phyloP scores from a whole-genome alignment of 2,888 invertebrate species.

The Dolomedes plantarius region DNA sequence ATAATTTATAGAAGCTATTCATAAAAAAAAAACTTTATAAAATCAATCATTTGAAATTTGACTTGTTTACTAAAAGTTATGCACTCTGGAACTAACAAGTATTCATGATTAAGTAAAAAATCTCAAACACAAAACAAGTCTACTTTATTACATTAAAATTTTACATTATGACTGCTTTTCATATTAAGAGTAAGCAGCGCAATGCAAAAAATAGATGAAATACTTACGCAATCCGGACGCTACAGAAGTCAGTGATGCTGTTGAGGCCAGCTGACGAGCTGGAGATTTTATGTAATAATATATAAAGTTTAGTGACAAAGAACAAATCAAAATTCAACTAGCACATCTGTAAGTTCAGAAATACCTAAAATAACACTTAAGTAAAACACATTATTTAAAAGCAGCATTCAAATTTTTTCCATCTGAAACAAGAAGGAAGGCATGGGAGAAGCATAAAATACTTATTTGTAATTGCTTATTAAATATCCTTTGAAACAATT shows the following conservation, averaged over 20 bases:
- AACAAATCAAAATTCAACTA: constrained; percentile 78
- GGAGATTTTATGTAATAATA: constrained; percentile 80
- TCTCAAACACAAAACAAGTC: too few species aligned
- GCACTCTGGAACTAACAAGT: too few species aligned
- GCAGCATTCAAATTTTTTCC: background rate
- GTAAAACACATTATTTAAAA: constrained; percentile 27
- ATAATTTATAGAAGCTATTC: too few species aligned
- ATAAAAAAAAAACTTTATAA: too few species aligned
- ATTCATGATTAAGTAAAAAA: too few species aligned
- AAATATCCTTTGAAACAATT: too few species aligned
- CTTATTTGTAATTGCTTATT: too few species aligned
- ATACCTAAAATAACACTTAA: constrained; percentile 70
- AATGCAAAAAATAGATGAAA: constrained; percentile 22
- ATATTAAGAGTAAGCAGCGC: constrained; percentile 27
- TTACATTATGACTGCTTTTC: background rate
- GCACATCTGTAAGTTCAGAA: constrained; percentile 55
- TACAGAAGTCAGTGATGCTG: constrained; percentile 92
- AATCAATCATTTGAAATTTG: too few species aligned
- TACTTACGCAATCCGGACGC: constrained; percentile 94
- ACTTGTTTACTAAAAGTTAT: too few species aligned
- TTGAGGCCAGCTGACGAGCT: constrained; percentile 84
- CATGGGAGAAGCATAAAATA: background rate
- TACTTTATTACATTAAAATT: too few species aligned
- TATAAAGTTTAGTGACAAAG: constrained; percentile 74
- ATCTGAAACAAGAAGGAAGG: constrained; percentile 1